Evolutionary conservation across 2,888 invertebrate species (phyloP).

Genomic region (Drosophila barbarae): DNA sequence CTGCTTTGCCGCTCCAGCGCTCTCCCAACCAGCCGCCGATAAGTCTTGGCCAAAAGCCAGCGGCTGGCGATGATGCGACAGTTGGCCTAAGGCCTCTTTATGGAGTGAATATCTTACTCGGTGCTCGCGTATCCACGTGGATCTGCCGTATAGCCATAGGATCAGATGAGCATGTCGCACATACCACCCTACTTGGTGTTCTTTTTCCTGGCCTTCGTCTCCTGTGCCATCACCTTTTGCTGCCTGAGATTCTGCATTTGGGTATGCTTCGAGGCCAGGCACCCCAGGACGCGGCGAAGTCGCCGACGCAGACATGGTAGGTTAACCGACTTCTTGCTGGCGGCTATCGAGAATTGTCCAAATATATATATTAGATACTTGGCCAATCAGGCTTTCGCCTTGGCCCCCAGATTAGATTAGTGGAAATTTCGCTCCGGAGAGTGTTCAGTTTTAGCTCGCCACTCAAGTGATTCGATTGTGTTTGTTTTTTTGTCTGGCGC

Average conservation of each 20-base stretch:
- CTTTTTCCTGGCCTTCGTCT: conserved; percentile 64
- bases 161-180: conserved; percentile 46
- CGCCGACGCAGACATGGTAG: conserved; percentile 36
- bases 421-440: conserved; percentile 2
- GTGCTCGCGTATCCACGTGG: conserved; percentile 9
- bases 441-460: conserved; percentile 32
- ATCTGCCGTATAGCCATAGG: background rate
- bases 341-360: conserved; percentile 1
- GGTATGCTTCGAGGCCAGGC: conserved; percentile 55
- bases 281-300: conserved; percentile 4
- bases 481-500: conserved; percentile 3
- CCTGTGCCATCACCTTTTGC: conserved; percentile 60
- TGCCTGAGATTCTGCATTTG: conserved; percentile 65
- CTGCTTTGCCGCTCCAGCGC: background rate
- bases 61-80: conserved; percentile 22
- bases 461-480: conserved; percentile 41
- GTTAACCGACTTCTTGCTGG: conserved; percentile 13
- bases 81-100: conserved; percentile 36
- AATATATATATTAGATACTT: conserved; percentile 17
- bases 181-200: conserved; percentile 60
- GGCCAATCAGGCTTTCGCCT: conserved; percentile 30
- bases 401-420: conserved; percentile 37
- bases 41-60: conserved; percentile 39
- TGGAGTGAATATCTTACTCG: conserved; percentile 27
- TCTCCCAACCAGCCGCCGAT: conserved; percentile 19